Conservation (phyloP, 2,888 invertebrate genomes). For the Philereme vetulata region DNA sequence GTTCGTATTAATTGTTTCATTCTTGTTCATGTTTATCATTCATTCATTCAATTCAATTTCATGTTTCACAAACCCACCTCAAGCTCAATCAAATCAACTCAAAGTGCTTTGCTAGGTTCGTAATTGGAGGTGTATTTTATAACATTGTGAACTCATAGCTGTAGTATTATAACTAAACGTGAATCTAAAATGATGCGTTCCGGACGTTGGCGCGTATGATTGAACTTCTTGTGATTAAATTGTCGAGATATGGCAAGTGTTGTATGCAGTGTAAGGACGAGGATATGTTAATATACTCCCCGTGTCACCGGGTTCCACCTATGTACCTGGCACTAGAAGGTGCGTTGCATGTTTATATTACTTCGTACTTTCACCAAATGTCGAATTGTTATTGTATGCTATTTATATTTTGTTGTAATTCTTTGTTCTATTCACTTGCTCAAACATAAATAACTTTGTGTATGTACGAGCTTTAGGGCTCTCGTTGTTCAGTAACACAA, state of each 20-base stretch:
- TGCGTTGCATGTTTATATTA: slow-evolving; percentile 56
- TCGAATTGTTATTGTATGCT: slow-evolving; percentile 8
- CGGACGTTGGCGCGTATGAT: slow-evolving; percentile 45
- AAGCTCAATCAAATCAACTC: slow-evolving; percentile 1
- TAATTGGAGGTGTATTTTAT: slow-evolving; percentile 56
- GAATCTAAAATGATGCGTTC: slow-evolving; percentile 53
- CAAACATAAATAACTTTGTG: slow-evolving; percentile 56
- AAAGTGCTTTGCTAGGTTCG: slow-evolving; percentile 57
- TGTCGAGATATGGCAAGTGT: slow-evolving; percentile 65
- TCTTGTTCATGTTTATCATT: slow-evolving; percentile 1
- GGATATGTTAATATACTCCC: slow-evolving; percentile 76
- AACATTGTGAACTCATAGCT: slow-evolving; percentile 45
- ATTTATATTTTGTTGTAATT: slow-evolving; percentile 11
- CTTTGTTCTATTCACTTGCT: slow-evolving; percentile 23
- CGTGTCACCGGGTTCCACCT: slow-evolving; percentile 78
- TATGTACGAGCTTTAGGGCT: slow-evolving; percentile 48
- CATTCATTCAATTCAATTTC: slow-evolving; percentile 9
- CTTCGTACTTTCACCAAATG: slow-evolving; percentile 18
- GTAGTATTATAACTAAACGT: slow-evolving; percentile 62
- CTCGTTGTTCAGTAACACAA: slow-evolving; percentile 52
- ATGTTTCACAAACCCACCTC: slow-evolving; percentile 8
- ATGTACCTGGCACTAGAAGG: slow-evolving; percentile 76
- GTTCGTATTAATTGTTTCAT: background rate
- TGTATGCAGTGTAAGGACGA: slow-evolving; percentile 68
- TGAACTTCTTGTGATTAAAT: slow-evolving; percentile 47